phyloP scores from a whole-genome alignment of 2,888 invertebrate species.

The Drosophila macrospina region DNA sequence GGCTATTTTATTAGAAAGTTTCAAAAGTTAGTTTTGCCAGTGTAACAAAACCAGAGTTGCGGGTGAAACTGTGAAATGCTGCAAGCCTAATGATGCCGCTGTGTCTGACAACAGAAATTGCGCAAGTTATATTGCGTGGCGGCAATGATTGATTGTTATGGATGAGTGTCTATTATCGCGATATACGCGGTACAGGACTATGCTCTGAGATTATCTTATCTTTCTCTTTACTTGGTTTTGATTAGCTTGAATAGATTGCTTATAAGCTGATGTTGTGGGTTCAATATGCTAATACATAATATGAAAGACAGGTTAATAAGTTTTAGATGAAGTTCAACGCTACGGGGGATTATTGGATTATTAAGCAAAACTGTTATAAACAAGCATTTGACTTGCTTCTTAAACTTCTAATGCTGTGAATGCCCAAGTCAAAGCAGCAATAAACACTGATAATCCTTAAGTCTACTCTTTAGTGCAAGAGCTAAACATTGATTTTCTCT shows the following conservation, averaged over 20 bases:
- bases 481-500: background rate
- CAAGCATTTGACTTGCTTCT: background rate
- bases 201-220: no score
- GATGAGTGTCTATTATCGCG: conserved; percentile 49
- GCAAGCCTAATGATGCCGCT: conserved; percentile 69
- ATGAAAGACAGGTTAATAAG: background rate
- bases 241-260: background rate
- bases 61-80: conserved; percentile 62
- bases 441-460: background rate
- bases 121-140: conserved; percentile 73
- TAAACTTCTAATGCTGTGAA: no score
- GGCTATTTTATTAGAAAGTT: conserved; percentile 78
- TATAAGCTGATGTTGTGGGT: background rate
- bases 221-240: background rate
- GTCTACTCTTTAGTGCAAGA: background rate
- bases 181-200: conserved; percentile 20
- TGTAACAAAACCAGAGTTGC: conserved; percentile 64
- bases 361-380: no score
- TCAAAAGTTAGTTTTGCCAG: conserved; percentile 69
- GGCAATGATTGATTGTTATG: conserved; percentile 74
- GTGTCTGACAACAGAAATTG: conserved; percentile 56
- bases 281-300: background rate
- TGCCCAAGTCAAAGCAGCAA: no score
- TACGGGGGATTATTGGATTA: no score
- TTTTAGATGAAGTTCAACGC: background rate